These are phyloP conservation scores for Xestia xanthographa DNA, from an alignment of 2,888 invertebrate genomes.

Conservation along the genomic window DNA sequence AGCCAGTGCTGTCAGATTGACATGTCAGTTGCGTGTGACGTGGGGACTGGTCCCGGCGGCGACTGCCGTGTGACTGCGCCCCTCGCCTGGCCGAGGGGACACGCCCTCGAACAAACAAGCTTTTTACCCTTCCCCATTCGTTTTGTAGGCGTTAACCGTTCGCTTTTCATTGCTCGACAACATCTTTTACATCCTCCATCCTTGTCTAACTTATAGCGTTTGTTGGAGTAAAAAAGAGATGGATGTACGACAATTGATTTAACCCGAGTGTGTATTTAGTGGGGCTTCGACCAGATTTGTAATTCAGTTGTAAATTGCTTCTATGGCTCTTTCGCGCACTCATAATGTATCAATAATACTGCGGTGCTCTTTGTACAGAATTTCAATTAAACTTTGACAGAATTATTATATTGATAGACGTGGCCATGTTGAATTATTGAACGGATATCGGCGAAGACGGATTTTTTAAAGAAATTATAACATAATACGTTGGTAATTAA, in stretches of 20 bases:
- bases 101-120: conserved; percentile 87
- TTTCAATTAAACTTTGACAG: conserved; percentile 90
- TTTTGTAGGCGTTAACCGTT: conserved; percentile 83
- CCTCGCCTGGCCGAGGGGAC: conserved; percentile 72
- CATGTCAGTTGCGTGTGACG: conserved; percentile 76
- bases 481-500: conserved; percentile 65
- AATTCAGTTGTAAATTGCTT: conserved; percentile 89
- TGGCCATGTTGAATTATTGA: conserved; percentile 85
- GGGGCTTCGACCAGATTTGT: conserved; percentile 87
- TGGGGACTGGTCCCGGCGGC: conserved; percentile 83
- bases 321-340: conserved; percentile 86
- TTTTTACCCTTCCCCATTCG: conserved; percentile 83
- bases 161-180: conserved; percentile 77
- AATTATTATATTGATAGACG: conserved; percentile 89
- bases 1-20: conserved; percentile 82
- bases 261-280: conserved; percentile 88
- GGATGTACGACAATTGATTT: conserved; percentile 83
- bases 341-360: conserved; percentile 90
- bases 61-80: conserved; percentile 84
- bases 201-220: conserved; percentile 60
- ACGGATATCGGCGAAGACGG: conserved; percentile 65
- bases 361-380: conserved; percentile 83
- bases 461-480: conserved; percentile 66
- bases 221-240: conserved; percentile 68
- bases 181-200: conserved; percentile 71